phyloP scores from a whole-genome alignment of 2,888 invertebrate species.

The Drosophila infuscata region DNA sequence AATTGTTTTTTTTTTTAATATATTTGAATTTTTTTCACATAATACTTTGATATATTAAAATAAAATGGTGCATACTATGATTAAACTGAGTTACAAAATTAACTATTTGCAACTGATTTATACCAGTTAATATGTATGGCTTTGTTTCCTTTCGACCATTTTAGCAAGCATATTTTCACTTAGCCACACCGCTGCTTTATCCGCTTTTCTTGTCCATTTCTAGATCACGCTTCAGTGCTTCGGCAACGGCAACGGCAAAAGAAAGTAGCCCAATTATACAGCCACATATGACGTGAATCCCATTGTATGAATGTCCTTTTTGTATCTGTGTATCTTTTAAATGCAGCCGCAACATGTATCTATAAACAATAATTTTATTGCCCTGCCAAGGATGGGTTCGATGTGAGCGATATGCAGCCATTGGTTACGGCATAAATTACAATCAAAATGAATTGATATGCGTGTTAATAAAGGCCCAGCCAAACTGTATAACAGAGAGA shows the following conservation, averaged over 20 bases:
- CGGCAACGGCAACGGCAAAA: constrained; percentile 33
- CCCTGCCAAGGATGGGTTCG: constrained; percentile 33
- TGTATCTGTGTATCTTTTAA: constrained; percentile 61
- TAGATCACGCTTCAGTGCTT: constrained; percentile 50
- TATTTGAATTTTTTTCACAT: background rate
- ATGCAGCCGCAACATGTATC: constrained; percentile 76
- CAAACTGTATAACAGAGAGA: constrained; percentile 17
- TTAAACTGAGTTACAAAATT: background rate
- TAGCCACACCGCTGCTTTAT: background rate
- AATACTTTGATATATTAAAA: background rate
- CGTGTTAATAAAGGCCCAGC: constrained; percentile 71
- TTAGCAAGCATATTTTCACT: constrained; percentile 4
- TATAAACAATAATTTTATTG: constrained; percentile 78
- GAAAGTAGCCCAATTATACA: constrained; percentile 58
- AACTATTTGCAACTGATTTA: background rate
- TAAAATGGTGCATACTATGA: background rate
- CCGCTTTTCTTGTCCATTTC: constrained; percentile 13
- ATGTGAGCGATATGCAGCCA: constrained; percentile 79
- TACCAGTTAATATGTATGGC: background rate
- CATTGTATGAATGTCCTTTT: constrained; percentile 11
- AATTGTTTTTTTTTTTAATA: background rate
- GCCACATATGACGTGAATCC: constrained; percentile 57
- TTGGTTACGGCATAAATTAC: constrained; percentile 84
- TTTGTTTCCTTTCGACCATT: background rate
- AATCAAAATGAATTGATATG: constrained; percentile 82